phyloP scores from a whole-genome alignment of 2,113 vertebrate genomes.

The Scopus umbretta region DNA sequence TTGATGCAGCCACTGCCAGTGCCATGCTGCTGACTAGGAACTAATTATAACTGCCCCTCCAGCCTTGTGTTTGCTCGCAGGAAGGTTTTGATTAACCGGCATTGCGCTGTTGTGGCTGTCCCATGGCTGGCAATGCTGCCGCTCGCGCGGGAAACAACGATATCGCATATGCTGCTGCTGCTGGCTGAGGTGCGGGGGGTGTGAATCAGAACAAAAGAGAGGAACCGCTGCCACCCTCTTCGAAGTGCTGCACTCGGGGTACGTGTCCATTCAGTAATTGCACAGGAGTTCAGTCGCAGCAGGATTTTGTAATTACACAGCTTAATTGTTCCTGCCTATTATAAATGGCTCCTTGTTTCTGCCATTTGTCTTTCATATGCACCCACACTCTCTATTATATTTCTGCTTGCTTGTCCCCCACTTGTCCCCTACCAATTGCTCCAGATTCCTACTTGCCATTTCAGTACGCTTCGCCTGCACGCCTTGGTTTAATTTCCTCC shows the following conservation, averaged over 20 bases:
- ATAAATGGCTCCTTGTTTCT: constrained; percentile 20
- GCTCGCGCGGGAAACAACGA: neutral
- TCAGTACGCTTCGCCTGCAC: neutral
- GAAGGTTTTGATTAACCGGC: neutral
- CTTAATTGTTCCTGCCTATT: neutral
- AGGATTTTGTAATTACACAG: constrained; percentile 10
- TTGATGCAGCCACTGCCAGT: neutral
- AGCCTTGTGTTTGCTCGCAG: neutral
- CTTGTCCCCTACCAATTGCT: neutral
- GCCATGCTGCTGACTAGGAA: neutral
- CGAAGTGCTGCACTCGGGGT: neutral
- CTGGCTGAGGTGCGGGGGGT: neutral
- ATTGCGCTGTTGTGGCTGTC: neutral
- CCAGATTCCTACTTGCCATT: neutral
- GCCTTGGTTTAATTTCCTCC: neutral
- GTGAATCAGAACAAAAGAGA: neutral
- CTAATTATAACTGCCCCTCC: neutral
- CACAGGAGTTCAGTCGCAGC: neutral
- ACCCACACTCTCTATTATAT: neutral
- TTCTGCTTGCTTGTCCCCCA: neutral
- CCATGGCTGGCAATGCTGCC: neutral
- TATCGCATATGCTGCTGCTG: neutral
- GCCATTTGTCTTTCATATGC: constrained; percentile 37
- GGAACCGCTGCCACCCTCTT: neutral
- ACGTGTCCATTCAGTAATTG: neutral